Evolutionary conservation across 2,113 vertebrate species (phyloP).

Genomic region (Chaetops frenatus): DNA sequence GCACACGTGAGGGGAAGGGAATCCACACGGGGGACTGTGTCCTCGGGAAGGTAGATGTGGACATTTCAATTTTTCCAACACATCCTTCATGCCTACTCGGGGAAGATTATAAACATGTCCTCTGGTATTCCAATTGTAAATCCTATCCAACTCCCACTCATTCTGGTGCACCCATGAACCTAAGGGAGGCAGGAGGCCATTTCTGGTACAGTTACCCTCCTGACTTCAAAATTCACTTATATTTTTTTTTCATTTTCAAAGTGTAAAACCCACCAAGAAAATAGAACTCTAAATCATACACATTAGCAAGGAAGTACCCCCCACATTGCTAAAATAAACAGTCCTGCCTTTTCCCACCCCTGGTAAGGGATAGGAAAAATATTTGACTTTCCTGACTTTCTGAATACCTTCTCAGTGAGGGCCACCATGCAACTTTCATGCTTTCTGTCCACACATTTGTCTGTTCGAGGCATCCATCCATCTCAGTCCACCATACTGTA

Average conservation of each 20-base stretch:
- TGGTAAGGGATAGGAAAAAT: not conserved
- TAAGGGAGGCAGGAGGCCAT: not conserved
- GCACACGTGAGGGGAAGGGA: not conserved
- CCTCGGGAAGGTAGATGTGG: not conserved
- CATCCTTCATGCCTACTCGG: not conserved
- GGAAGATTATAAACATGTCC: not conserved
- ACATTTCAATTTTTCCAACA: not conserved
- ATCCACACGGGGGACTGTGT: not conserved
- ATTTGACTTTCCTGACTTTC: not conserved
- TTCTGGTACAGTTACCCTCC: not conserved
- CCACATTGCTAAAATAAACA: not conserved
- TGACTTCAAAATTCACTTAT: not conserved
- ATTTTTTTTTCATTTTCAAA: not conserved
- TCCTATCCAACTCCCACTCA: not conserved
- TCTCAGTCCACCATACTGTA: not conserved
- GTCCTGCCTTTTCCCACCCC: not conserved
- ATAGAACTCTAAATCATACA: not conserved
- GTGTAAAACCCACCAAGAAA: not conserved
- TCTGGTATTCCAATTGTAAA: not conserved
- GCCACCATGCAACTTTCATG: not conserved
- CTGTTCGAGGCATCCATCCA: not conserved
- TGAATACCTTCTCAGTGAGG: not conserved
- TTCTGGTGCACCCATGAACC: not conserved
- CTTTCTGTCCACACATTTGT: not conserved
- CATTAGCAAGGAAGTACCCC: not conserved